Conservation (phyloP, 1,140 invertebrate species). For the Microplitis demolitor region DNA sequence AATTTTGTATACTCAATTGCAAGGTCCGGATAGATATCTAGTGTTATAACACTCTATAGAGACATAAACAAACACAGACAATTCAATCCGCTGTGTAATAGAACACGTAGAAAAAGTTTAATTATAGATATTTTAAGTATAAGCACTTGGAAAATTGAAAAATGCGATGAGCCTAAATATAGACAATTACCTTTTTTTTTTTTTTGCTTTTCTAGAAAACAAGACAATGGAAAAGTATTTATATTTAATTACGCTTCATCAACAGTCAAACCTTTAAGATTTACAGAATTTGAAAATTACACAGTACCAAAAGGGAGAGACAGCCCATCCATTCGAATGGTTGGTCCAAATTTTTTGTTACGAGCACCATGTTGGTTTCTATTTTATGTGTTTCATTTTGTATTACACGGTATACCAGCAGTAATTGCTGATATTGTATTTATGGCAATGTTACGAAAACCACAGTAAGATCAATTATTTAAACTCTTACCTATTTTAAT, state of each 20-base stretch:
- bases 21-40: too few species aligned
- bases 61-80: too few species aligned
- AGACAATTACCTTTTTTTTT: too few species aligned
- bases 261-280: conserved; percentile 67
- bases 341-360: conserved; percentile 28
- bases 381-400: conserved; percentile 40
- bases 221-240: conserved; percentile 34
- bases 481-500: too few species aligned
- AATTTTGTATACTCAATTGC: too few species aligned
- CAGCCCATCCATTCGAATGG: conserved; percentile 3
- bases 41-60: too few species aligned
- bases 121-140: too few species aligned
- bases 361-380: conserved; percentile 39
- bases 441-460: conserved; percentile 64
- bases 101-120: too few species aligned
- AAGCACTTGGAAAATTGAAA: too few species aligned
- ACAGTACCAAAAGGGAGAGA: conserved; percentile 59
- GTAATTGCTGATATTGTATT: conserved; percentile 63
- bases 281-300: conserved; percentile 64
- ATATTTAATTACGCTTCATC: conserved; percentile 76
- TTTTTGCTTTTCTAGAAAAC: conserved; percentile 29
- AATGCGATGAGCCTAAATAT: too few species aligned
- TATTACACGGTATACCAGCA: conserved; percentile 68
- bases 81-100: too few species aligned
- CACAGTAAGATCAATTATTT: conserved; percentile 60